phyloP scores from a whole-genome alignment of 1,140 invertebrate genomes.

The Conus betulinus region DNA sequence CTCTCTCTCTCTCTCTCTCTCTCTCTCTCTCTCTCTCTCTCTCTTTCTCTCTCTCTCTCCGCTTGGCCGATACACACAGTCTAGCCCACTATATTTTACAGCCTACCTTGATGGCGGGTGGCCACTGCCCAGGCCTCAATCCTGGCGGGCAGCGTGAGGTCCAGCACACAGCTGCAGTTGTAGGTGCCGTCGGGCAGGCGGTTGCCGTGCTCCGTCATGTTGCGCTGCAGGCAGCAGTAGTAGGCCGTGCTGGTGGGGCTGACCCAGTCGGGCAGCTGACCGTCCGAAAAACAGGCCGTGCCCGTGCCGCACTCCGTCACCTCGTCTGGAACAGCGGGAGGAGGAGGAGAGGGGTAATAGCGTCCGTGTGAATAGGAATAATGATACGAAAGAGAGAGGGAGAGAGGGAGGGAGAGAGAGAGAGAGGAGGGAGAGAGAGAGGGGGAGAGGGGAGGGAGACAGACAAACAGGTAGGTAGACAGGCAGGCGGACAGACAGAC shows the following conservation, averaged over 20 bases:
- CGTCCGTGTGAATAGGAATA: too few relatives aligned
- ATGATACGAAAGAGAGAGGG: too few relatives aligned
- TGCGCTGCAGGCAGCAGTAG: slow-evolving; percentile 2
- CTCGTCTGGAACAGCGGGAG: neutral
- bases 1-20: neutral
- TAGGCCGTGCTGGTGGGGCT: neutral
- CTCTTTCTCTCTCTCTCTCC: neutral
- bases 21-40: neutral
- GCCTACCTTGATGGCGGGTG: neutral
- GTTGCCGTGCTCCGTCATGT: neutral
- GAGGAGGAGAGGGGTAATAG: too few relatives aligned
- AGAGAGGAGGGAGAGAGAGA: too few relatives aligned
- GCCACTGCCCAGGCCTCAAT: neutral
- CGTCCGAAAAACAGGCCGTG: neutral
- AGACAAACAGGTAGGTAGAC: too few relatives aligned
- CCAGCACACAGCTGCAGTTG: neutral
- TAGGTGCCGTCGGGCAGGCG: neutral
- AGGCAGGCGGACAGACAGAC: too few relatives aligned
- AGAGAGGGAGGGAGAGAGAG: too few relatives aligned
- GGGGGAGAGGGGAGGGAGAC: too few relatives aligned
- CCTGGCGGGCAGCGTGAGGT: neutral
- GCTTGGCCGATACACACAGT: neutral
- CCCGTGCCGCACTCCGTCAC: neutral
- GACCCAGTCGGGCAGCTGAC: neutral
- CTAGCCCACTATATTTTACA: too few relatives aligned